phyloP scores from a whole-genome alignment of 2,888 invertebrate species.

The Trissonchulus sp. region DNA sequence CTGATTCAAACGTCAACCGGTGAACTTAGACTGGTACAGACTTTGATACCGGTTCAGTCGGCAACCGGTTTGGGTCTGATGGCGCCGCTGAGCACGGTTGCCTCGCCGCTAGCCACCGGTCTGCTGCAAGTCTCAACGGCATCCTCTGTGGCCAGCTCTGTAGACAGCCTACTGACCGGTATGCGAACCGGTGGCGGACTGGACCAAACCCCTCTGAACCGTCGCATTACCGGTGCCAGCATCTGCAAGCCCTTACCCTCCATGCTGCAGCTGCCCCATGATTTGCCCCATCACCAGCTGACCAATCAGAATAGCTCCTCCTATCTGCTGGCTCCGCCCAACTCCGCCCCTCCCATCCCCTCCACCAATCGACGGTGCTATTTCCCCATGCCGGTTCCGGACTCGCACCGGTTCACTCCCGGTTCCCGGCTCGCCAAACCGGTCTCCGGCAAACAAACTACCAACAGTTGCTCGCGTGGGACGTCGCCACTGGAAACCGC shows the following conservation, averaged over 20 bases:
- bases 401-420: neutral
- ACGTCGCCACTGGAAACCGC: neutral
- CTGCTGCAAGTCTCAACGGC: constrained; percentile 29
- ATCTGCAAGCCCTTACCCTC: neutral
- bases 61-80: neutral
- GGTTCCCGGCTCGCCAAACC: neutral
- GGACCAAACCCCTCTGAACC: too few relatives aligned
- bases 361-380: neutral
- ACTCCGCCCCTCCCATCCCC: neutral
- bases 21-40: neutral
- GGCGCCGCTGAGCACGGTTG: neutral
- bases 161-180: too few relatives aligned
- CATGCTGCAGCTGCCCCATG: constrained; percentile 4
- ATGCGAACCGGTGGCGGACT: too few relatives aligned
- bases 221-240: too few relatives aligned
- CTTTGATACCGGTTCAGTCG: neutral
- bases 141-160: too few relatives aligned
- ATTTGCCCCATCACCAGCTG: neutral
- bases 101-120: neutral
- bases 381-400: neutral
- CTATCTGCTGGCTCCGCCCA: neutral
- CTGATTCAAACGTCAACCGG: neutral
- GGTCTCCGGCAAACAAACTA: too few relatives aligned
- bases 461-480: too few relatives aligned
- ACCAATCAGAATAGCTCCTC: neutral